These are phyloP conservation scores for Vesta saturnalis DNA, from an alignment of 2,888 invertebrate species.

Conservation along the genomic window DNA sequence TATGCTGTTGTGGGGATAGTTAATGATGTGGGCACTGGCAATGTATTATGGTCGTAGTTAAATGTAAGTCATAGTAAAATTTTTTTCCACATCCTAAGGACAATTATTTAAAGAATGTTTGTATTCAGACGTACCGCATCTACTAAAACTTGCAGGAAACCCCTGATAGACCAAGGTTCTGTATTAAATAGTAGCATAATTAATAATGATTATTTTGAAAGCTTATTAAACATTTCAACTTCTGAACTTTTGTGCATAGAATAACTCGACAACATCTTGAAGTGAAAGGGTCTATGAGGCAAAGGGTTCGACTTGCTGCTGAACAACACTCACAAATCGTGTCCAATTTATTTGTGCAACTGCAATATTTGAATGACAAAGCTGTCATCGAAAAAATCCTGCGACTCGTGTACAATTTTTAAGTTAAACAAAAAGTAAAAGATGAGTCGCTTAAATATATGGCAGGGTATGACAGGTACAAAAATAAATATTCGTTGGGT, in stretches of 20 bases:
- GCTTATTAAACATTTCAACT: not conserved
- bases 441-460: constrained; percentile 35
- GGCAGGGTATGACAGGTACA: constrained; percentile 32
- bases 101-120: no score
- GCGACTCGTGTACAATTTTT: no score
- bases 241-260: not conserved
- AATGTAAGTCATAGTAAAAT: no score
- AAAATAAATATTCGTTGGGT: constrained; percentile 32
- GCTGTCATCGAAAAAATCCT: constrained; percentile 5
- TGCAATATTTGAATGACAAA: constrained; percentile 28
- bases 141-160: not conserved
- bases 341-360: not conserved
- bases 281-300: not conserved
- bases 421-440: not conserved
- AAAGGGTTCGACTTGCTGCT: no score
- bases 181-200: constrained; percentile 13
- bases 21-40: no score
- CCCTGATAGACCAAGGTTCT: constrained; percentile 24
- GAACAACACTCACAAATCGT: constrained; percentile 10
- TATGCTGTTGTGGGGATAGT: no score
- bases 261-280: not conserved
- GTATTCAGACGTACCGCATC: not conserved
- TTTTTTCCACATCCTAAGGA: no score
- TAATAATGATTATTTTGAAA: constrained; percentile 14
- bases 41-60: no score